phyloP scores from a whole-genome alignment of 2,113 vertebrate genomes.

The Quiscalus mexicanus region DNA sequence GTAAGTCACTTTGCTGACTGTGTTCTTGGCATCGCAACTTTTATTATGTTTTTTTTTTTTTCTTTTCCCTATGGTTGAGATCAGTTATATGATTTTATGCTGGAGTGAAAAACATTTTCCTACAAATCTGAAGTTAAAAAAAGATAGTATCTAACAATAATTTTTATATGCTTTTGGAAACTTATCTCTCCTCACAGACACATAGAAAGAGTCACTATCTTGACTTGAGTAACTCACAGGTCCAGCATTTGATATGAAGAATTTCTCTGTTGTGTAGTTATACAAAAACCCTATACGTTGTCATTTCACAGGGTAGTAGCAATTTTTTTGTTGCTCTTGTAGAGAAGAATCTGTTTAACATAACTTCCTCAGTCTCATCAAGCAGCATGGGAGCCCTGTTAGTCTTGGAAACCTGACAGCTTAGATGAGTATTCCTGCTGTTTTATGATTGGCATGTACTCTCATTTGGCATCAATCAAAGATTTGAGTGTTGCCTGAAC shows the following conservation, averaged over 20 bases:
- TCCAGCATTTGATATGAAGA: not conserved
- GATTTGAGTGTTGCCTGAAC: not conserved
- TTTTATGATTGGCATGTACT: not conserved
- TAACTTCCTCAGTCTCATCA: constrained; percentile 11
- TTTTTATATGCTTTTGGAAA: not conserved
- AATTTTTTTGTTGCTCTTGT: not conserved
- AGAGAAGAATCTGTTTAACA: not conserved
- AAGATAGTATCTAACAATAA: not conserved
- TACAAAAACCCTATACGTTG: not conserved
- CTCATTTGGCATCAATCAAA: constrained; percentile 6
- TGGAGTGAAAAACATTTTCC: not conserved
- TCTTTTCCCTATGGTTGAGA: not conserved
- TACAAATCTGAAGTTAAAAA: not conserved
- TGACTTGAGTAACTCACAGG: not conserved
- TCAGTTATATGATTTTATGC: not conserved
- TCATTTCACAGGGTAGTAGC: not conserved
- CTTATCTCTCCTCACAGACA: not conserved
- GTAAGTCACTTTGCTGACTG: constrained; percentile 21
- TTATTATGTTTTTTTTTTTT: not conserved
- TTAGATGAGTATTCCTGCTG: constrained; percentile 4
- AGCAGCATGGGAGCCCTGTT: not conserved
- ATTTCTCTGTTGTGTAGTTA: not conserved
- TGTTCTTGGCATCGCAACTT: not conserved
- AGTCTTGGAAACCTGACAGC: not conserved
- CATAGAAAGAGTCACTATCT: not conserved